phyloP scores from a whole-genome alignment of 2,113 vertebrate species.

The Pedetes capensis region DNA sequence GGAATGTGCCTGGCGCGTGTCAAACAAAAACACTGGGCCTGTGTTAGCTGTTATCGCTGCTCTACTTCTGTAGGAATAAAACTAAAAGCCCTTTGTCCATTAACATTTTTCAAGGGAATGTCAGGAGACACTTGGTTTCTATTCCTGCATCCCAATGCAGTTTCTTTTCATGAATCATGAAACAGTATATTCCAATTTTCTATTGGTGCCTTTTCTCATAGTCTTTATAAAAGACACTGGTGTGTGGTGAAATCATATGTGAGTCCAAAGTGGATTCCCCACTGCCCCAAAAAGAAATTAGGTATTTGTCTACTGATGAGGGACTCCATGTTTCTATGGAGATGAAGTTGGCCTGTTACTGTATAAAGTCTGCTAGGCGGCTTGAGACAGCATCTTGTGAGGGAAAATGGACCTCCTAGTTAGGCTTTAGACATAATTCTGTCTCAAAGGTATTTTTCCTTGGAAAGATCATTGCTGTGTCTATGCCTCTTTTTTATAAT shows the following conservation, averaged over 20 bases:
- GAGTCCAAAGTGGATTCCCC: background rate
- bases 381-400: background rate
- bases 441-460: background rate
- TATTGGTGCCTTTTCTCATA: background rate
- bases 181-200: background rate
- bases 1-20: background rate
- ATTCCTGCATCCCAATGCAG: background rate
- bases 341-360: background rate
- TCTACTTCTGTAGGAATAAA: background rate
- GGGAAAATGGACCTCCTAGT: background rate
- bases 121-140: background rate
- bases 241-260: background rate
- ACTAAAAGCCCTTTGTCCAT: background rate
- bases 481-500: background rate
- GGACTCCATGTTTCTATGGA: background rate
- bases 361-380: background rate
- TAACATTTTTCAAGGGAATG: background rate
- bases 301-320: background rate
- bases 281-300: background rate
- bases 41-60: background rate
- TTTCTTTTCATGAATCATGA: background rate
- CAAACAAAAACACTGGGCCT: background rate
- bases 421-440: background rate
- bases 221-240: background rate
- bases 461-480: background rate